Evolutionary conservation across 2,888 invertebrate genomes (phyloP).

Genomic region (Meiosimyza decipiens): DNA sequence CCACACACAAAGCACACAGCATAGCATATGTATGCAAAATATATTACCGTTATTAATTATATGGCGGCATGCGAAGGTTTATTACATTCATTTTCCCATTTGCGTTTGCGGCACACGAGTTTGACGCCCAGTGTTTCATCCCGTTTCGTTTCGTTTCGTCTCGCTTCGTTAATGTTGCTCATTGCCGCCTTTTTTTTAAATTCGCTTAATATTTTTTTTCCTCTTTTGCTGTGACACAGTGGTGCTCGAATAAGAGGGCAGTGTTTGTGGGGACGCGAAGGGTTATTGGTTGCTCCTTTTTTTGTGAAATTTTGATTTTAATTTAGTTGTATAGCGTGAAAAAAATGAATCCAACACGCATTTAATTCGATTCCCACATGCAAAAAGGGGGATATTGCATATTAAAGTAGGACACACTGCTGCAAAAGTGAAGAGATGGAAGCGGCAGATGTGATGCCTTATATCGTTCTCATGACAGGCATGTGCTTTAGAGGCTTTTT

Average conservation of each 20-base stretch:
- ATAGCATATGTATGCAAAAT: constrained; percentile 45
- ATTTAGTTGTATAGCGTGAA: neutral
- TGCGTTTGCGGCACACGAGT: constrained; percentile 7
- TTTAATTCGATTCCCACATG: neutral
- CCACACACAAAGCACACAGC: constrained; percentile 31
- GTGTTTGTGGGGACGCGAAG: neutral
- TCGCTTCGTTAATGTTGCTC: constrained; percentile 16
- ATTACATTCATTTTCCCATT: constrained; percentile 44
- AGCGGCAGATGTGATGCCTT: neutral
- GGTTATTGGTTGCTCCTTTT: neutral
- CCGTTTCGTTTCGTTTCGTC: neutral
- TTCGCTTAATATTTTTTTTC: neutral
- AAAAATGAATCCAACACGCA: neutral
- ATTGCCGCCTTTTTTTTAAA: constrained; percentile 13
- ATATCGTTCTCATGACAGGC: neutral
- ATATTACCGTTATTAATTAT: constrained; percentile 52
- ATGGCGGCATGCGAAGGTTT: constrained; percentile 49
- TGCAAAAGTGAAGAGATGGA: neutral
- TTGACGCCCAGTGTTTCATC: constrained; percentile 10
- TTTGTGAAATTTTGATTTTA: constrained; percentile 2
- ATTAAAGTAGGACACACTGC: neutral
- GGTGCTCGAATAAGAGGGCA: neutral
- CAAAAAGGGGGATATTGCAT: neutral
- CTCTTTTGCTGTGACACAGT: neutral
- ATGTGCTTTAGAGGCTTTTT: constrained; percentile 4